phyloP scores from a whole-genome alignment of 2,888 invertebrate genomes.

The Clusia tigrina region DNA sequence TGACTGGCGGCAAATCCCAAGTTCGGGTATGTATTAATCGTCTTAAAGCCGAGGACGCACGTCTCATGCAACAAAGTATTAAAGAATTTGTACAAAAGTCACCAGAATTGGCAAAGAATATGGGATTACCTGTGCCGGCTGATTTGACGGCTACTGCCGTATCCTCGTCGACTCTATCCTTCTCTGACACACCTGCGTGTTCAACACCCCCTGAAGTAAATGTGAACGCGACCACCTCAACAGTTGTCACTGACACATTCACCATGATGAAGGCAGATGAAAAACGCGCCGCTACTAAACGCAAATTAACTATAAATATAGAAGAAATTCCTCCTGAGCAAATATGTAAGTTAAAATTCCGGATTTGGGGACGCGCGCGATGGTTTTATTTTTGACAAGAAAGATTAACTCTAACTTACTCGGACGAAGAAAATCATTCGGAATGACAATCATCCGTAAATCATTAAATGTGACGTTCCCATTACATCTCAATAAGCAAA shows the following conservation, averaged over 20 bases:
- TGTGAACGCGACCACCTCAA: conserved; percentile 6
- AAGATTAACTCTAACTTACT: no score
- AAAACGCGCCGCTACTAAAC: conserved; percentile 62
- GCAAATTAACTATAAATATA: conserved; percentile 60
- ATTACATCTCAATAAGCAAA: no score
- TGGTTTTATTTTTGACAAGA: no score
- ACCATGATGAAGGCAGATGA: conserved; percentile 69
- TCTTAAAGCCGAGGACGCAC: conserved; percentile 67
- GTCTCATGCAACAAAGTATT: conserved; percentile 72
- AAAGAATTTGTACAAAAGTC: conserved; percentile 72
- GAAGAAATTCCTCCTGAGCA: conserved; percentile 61
- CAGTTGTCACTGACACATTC: conserved; percentile 54
- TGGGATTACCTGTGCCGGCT: conserved; percentile 58
- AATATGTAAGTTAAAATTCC: conserved; percentile 58
- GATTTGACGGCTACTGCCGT: conserved; percentile 4
- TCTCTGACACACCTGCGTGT: background rate
- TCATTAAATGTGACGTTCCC: no score
- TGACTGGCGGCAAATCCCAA: conserved; percentile 55
- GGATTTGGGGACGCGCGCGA: no score
- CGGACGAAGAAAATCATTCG: no score
- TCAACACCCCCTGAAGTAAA: background rate
- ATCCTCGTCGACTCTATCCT: background rate
- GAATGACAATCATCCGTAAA: no score
- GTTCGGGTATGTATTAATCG: conserved; percentile 63
- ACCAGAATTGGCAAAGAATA: conserved; percentile 69